Percentiles rank a stretch among this genome's conserved stretches.
Evolutionary conservation across 1,140 invertebrate species (phyloP).

Genomic region (Marisa cornuarietis): DNA sequence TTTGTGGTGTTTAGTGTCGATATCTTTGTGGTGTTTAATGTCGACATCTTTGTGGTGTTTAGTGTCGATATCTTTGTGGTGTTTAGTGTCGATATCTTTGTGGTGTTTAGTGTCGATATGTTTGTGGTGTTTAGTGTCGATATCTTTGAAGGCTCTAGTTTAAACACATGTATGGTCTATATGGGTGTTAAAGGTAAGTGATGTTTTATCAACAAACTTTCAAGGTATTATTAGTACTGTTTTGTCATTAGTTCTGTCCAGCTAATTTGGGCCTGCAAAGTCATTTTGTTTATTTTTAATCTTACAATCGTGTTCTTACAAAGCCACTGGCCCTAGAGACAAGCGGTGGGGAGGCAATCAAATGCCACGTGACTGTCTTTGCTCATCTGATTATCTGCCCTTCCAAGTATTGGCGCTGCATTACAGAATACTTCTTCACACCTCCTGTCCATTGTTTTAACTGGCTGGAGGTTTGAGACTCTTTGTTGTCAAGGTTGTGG

Average conservation of each 20-base stretch:
- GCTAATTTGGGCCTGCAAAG: background rate
- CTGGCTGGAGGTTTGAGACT: no score
- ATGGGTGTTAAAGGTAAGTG: background rate
- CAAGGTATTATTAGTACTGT: no score
- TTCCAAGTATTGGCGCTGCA: no score
- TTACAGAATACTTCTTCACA: no score
- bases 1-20: slow-evolving; percentile 2
- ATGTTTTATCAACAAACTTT: background rate
- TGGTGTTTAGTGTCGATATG: slow-evolving; percentile 10
- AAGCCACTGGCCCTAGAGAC: no score
- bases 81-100: slow-evolving; percentile 10
- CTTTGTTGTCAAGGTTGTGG: no score
- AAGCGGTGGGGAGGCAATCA: no score
- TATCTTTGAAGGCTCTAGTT: background rate
- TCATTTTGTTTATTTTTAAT: background rate
- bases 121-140: no score
- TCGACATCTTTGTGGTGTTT: background rate
- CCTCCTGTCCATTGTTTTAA: no score
- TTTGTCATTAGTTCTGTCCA: background rate
- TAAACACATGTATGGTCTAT: background rate
- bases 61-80: background rate
- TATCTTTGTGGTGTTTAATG: background rate
- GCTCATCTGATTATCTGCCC: no score
- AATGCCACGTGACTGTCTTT: no score
- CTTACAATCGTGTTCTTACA: no score